Percentiles rank a stretch among this genome's conserved stretches.
phyloP scores from a whole-genome alignment of 2,888 invertebrate species.

The Linnaemya tessellans region DNA sequence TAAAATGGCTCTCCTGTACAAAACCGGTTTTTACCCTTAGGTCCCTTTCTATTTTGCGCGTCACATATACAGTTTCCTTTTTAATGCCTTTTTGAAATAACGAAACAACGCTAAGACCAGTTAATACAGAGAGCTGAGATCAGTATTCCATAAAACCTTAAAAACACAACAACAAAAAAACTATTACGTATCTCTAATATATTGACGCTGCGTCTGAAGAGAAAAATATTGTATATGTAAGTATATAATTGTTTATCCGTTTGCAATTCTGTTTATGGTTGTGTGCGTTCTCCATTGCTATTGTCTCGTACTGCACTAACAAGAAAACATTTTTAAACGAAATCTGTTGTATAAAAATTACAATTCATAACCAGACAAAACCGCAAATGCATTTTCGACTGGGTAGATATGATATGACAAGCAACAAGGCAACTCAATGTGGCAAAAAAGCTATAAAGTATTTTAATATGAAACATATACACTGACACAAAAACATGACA shows the following conservation, averaged over 20 bases:
- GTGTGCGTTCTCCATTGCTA: not conserved
- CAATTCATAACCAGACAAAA: slow-evolving; percentile 56
- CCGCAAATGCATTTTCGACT: slow-evolving; percentile 40
- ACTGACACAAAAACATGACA: not conserved
- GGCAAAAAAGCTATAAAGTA: slow-evolving; percentile 5
- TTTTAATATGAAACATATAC: not conserved
- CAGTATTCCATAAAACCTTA: no score
- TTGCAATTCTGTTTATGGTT: not conserved
- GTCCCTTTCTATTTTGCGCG: no score
- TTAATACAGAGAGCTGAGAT: no score
- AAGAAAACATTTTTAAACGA: not conserved
- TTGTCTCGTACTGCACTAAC: slow-evolving; percentile 13
- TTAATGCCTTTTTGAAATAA: no score
- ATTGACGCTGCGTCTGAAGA: not conserved
- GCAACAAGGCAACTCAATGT: not conserved
- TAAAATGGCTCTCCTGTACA: no score
- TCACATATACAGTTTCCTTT: no score
- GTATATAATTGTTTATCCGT: not conserved
- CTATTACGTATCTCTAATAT: no score
- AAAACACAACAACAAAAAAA: no score
- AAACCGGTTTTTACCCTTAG: no score
- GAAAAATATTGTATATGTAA: not conserved
- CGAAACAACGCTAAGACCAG: no score
- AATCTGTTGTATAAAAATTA: slow-evolving; percentile 16
- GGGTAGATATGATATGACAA: slow-evolving; percentile 32